A percentile compares a stretch with the other conserved stretches of the same genome.
These are phyloP conservation scores for Myzus persicae DNA, from an alignment of 1,140 invertebrate genomes.

Conservation along the genomic window DNA sequence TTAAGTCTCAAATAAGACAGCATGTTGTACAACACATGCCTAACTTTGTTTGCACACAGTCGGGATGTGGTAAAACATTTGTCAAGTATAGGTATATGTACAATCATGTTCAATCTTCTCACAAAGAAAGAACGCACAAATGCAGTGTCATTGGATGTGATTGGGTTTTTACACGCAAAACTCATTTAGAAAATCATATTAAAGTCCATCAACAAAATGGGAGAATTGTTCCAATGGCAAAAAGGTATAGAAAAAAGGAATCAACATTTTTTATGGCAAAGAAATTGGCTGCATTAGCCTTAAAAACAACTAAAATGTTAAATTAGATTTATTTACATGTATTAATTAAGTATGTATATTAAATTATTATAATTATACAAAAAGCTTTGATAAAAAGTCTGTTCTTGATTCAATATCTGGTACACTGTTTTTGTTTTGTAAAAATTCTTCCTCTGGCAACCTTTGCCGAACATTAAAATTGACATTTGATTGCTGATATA, in stretches of 20 bases:
- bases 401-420: conserved; percentile 43
- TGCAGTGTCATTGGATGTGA: conserved; percentile 36
- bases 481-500: conserved; percentile 35
- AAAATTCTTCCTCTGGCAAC: conserved; percentile 2
- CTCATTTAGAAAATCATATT: not conserved
- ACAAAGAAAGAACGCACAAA: not conserved
- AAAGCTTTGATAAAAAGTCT: conserved; percentile 45
- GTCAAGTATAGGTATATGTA: not conserved
- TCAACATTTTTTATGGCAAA: not conserved
- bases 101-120: not conserved
- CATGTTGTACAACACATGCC: conserved; percentile 35
- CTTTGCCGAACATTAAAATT: conserved; percentile 43
- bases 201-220: conserved; percentile 47
- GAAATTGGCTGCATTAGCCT: conserved; percentile 12
- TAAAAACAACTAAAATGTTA: conserved; percentile 24
- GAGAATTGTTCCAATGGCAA: conserved; percentile 23
- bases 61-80: conserved; percentile 31
- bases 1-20: not conserved
- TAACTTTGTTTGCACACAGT: not conserved
- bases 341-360: not conserved
- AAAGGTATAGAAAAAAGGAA: not conserved
- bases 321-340: conserved; percentile 34
- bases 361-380: not conserved
- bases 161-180: conserved; percentile 26
- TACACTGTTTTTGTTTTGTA: conserved; percentile 25